Evolutionary conservation across 2,888 invertebrate species (phyloP), one percentile per base, ranked within the genome.

Genomic region (Crepidodera aurea): DNA sequence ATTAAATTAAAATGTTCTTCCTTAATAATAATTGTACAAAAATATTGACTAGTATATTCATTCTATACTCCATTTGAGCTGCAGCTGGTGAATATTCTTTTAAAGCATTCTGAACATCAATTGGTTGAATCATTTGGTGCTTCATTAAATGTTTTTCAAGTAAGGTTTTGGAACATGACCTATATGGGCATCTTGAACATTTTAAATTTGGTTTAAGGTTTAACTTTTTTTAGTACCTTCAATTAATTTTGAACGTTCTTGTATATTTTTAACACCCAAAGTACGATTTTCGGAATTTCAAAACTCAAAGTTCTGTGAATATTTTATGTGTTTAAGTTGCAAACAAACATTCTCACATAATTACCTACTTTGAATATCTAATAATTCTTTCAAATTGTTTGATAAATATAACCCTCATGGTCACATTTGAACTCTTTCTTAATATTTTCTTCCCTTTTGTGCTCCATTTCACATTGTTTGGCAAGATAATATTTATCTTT

Each of bases 171-270:
- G 60, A 48, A 32, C 13, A 32, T 8, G 65, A 51, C 32, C 54
- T 66, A 25, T 60, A 66, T 1, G 57, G 54, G 25, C 65, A 66
- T 19, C 58, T 62, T 18, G 60, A 39, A 27, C 65, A 66, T 37
- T 57, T 60, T n/a, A 55, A 58, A 13, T 22, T 10, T 65, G 56
- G 22, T 19, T 29, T 8, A 57, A 13, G n/a, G n/a, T n/a, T n/a
- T n/a, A n/a, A n/a, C n/a, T n/a, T n/a, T n/a, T n/a, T n/a, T n/a
- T n/a, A n/a, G n/a, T n/a, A n/a, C n/a, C n/a, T n/a, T n/a, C n/a
- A n/a, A n/a, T n/a, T n/a, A n/a, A n/a, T n/a, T n/a, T n/a, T n/a
- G n/a, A n/a, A n/a, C n/a, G n/a, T n/a, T n/a, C n/a, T n/a, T n/a
- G n/a, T n/a, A n/a, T n/a, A n/a, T n/a, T n/a, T n/a, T n/a, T n/a